phyloP scores from a whole-genome alignment of 2,113 vertebrate species.

The Festucalex cinctus region DNA sequence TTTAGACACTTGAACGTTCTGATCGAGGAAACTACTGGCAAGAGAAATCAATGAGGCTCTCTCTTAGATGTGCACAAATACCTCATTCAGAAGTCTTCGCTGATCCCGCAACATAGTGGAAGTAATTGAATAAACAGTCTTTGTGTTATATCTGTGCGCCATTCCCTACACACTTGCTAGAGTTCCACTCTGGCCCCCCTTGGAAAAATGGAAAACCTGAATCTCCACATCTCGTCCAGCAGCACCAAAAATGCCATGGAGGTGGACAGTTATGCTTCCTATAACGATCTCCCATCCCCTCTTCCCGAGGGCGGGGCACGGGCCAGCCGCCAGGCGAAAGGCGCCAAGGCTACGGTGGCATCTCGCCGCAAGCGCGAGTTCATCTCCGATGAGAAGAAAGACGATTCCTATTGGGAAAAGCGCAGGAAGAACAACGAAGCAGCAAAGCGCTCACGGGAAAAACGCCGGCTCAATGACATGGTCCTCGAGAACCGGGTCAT shows the following conservation, averaged over 20 bases:
- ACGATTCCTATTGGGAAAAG: conserved; percentile 82
- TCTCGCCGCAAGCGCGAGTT: conserved; percentile 80
- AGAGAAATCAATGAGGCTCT: conserved; percentile 67
- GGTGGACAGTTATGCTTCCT: conserved; percentile 50
- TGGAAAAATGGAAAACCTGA: conserved; percentile 72
- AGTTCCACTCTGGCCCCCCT: conserved; percentile 51
- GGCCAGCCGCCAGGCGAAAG: conserved; percentile 59
- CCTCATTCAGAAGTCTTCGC: conserved; percentile 60
- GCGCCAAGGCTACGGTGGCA: conserved; percentile 56
- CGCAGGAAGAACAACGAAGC: conserved; percentile 83
- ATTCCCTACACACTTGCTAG: conserved; percentile 46
- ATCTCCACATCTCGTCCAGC: conserved; percentile 53
- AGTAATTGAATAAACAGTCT: conserved; percentile 15
- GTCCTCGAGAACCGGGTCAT: conserved; percentile 79
- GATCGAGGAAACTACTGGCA: conserved; percentile 5
- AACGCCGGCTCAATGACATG: conserved; percentile 80
- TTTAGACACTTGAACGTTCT: conserved; percentile 68
- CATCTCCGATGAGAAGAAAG: conserved; percentile 82
- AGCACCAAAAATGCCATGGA: conserved; percentile 57
- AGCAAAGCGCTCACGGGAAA: conserved; percentile 79
- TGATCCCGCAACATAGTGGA: conserved; percentile 59
- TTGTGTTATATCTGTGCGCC: conserved; percentile 30
- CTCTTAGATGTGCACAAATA: conserved; percentile 57
- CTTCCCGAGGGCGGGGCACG: conserved; percentile 30
- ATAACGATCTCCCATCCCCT: conserved; percentile 53